Conservation (phyloP, 2,797 vertebrate genomes). For the Eutrigla gurnardus region DNA sequence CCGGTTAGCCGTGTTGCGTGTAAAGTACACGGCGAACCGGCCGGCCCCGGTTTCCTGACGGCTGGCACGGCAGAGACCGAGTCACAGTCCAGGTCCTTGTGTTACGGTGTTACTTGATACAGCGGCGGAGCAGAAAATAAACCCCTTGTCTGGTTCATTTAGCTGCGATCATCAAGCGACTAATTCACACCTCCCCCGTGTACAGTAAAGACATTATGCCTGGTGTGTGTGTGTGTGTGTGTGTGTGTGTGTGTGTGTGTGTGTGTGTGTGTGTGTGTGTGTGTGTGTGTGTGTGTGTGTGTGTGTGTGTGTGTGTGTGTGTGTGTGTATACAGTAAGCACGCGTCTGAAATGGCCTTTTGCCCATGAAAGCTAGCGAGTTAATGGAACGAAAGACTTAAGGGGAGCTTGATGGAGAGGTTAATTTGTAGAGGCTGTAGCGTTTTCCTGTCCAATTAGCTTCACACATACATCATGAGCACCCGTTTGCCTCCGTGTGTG, state of each 20-base stretch:
- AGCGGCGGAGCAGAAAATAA: conserved; percentile 55
- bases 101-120: conserved; percentile 56
- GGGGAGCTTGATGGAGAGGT: conserved; percentile 41
- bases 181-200: conserved; percentile 35
- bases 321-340: conserved; percentile 33
- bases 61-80: conserved; percentile 12
- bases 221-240: too few species aligned
- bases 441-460: conserved; percentile 49
- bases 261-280: conserved; percentile 10
- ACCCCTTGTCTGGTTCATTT: conserved; percentile 54
- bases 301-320: too few species aligned
- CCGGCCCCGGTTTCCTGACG: conserved; percentile 46
- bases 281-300: too few species aligned
- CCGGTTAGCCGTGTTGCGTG: conserved; percentile 35
- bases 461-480: conserved; percentile 36
- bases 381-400: conserved; percentile 42
- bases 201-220: conserved; percentile 46
- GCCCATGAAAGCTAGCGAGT: conserved; percentile 24
- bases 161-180: conserved; percentile 47
- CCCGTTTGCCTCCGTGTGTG: not conserved
- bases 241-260: too few species aligned
- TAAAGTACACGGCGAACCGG: conserved; percentile 41
- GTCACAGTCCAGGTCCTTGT: conserved; percentile 28
- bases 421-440: conserved; percentile 41
- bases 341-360: conserved; percentile 29